phyloP scores from a whole-genome alignment of 64 coral and sea anemone genomes.

The Dendronephthya gigantea region DNA sequence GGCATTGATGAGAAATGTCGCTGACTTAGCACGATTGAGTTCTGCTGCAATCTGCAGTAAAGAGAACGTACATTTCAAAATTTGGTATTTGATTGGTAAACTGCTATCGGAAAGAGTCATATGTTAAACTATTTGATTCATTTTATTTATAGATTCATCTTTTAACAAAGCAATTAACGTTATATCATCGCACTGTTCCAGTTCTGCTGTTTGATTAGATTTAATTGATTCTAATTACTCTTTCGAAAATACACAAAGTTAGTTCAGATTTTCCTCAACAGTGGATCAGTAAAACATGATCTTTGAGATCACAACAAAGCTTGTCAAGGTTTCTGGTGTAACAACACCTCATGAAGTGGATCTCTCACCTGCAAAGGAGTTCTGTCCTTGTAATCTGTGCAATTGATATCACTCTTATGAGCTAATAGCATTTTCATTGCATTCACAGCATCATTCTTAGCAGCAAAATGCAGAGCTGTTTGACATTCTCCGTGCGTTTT shows the following conservation, averaged over 20 bases:
- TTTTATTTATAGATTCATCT: too few species aligned
- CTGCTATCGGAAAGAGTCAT: too few species aligned
- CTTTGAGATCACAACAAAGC: too few species aligned
- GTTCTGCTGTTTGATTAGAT: too few species aligned
- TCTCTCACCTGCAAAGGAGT: conserved; percentile 53
- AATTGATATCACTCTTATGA: conserved; percentile 47
- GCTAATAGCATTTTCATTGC: conserved; percentile 59
- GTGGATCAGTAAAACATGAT: too few species aligned
- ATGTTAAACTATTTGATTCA: too few species aligned
- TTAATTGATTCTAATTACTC: too few species aligned
- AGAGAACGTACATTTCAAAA: background rate
- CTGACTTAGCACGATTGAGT: conserved; percentile 50
- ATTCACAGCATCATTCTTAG: conserved; percentile 54
- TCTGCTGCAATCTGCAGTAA: conserved; percentile 57
- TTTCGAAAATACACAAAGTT: too few species aligned
- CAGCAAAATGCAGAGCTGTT: conserved; percentile 61
- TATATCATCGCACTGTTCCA: too few species aligned
- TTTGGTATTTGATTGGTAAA: background rate
- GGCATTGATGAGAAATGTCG: conserved; percentile 49
- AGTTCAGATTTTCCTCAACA: too few species aligned
- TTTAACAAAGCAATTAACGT: too few species aligned
- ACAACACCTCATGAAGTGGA: background rate
- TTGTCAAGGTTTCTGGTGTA: too few species aligned
- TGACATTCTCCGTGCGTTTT: conserved; percentile 35
- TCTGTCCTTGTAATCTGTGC: conserved; percentile 57